These are phyloP conservation scores for Alectura lathami DNA, from an alignment of 2,113 vertebrate species.

Conservation along the genomic window DNA sequence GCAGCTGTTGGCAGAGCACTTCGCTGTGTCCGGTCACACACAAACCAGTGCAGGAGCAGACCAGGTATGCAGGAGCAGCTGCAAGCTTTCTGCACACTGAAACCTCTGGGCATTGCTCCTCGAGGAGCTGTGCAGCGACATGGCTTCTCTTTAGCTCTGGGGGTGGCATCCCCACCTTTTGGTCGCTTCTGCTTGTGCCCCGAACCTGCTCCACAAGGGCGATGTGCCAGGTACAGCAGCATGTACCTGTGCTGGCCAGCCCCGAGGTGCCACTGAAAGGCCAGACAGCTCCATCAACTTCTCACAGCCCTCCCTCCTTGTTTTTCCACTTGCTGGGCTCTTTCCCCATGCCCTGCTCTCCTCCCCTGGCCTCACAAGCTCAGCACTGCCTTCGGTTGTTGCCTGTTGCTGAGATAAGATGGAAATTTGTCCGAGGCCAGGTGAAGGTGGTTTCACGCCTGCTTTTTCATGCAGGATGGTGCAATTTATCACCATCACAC, in stretches of 20 bases:
- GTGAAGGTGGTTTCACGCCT: neutral
- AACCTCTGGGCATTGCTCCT: neutral
- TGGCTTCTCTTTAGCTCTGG: neutral
- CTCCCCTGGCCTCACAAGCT: neutral
- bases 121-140: rapidly evolving
- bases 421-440: neutral
- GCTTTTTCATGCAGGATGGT: rapidly evolving
- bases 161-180: neutral
- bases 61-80: neutral
- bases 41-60: neutral
- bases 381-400: neutral
- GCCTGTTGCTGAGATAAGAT: neutral
- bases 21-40: rapidly evolving
- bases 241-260: neutral
- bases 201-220: neutral
- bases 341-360: neutral
- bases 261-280: rapidly evolving
- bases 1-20: neutral
- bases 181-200: neutral
- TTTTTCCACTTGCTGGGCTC: neutral
- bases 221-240: rapidly evolving
- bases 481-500: neutral
- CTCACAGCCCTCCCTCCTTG: rapidly evolving
- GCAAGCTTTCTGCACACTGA: neutral
- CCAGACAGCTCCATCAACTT: neutral